phyloP scores from a whole-genome alignment of 2,888 invertebrate species.

The Netelia melanura region DNA sequence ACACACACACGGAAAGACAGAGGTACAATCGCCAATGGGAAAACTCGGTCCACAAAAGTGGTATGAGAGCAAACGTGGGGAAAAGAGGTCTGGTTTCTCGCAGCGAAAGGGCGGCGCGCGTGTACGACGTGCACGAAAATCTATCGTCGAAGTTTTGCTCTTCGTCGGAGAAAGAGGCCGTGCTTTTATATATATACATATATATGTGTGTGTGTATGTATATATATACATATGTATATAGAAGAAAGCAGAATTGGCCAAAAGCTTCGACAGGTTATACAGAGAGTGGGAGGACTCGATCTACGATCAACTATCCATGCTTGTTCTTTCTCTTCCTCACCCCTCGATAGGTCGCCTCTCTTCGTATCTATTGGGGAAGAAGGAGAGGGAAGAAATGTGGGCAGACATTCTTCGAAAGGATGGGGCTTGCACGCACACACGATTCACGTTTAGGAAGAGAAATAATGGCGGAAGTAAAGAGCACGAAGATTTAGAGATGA shows the following conservation, averaged over 20 bases:
- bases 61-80: background rate
- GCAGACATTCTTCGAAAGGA: background rate
- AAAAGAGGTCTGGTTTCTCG: slow-evolving; percentile 27
- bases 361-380: background rate
- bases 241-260: slow-evolving; percentile 29
- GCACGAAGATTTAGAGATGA: background rate
- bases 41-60: slow-evolving; percentile 37
- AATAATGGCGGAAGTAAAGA: background rate
- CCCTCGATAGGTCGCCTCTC: background rate
- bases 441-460: background rate
- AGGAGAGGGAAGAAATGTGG: background rate
- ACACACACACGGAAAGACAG: background rate
- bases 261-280: slow-evolving; percentile 40
- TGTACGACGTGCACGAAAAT: slow-evolving; percentile 56
- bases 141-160: slow-evolving; percentile 65
- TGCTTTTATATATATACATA: background rate
- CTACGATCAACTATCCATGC: slow-evolving; percentile 54
- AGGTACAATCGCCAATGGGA: slow-evolving; percentile 40
- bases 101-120: slow-evolving; percentile 8
- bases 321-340: background rate
- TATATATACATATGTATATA: slow-evolving; percentile 13
- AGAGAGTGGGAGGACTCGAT: slow-evolving; percentile 55
- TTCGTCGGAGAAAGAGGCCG: slow-evolving; percentile 31
- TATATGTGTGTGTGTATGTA: background rate
- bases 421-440: background rate